A percentile compares a stretch with the other conserved stretches of the same genome.
Evolutionary conservation across 2,888 invertebrate species (phyloP).

Genomic region (Papilio gigon): DNA sequence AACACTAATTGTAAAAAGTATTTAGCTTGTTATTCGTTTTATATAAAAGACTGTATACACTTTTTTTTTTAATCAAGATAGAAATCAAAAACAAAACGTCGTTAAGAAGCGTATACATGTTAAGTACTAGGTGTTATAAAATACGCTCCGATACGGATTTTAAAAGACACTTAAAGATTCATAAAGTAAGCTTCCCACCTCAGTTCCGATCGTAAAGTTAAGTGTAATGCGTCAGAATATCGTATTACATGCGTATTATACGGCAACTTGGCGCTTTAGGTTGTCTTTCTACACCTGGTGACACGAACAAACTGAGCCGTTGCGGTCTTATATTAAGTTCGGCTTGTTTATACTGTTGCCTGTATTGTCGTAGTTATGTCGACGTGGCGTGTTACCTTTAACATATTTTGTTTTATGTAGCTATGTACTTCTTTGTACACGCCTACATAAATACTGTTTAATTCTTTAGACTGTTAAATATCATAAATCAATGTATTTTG

Average conservation of each 20-base stretch:
- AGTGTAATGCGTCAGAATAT: conserved; percentile 74
- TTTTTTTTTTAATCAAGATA: background rate
- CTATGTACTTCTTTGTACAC: background rate
- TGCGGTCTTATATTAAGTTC: conserved; percentile 73
- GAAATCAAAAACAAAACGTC: conserved; percentile 41
- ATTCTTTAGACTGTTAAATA: background rate
- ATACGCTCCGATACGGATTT: conserved; percentile 67
- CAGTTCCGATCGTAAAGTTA: conserved; percentile 74
- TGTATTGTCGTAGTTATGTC: conserved; percentile 47
- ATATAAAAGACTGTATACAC: too few species aligned
- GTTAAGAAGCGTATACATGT: conserved; percentile 27
- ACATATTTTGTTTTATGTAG: conserved; percentile 51
- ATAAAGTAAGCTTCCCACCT: conserved; percentile 74
- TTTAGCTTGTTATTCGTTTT: too few species aligned
- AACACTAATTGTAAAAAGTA: too few species aligned
- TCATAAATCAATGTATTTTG: background rate
- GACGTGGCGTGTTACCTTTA: conserved; percentile 54
- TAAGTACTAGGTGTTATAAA: conserved; percentile 48
- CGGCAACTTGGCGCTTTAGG: conserved; percentile 69
- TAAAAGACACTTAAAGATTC: conserved; percentile 78
- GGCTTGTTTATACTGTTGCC: conserved; percentile 62
- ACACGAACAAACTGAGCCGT: conserved; percentile 69
- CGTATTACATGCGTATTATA: conserved; percentile 67
- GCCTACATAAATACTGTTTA: background rate
- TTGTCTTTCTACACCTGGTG: conserved; percentile 75